Evolutionary conservation across 2,113 vertebrate genomes (phyloP), one percentile per base, ranked within the genome.

Genomic region (Bubo bubo): DNA sequence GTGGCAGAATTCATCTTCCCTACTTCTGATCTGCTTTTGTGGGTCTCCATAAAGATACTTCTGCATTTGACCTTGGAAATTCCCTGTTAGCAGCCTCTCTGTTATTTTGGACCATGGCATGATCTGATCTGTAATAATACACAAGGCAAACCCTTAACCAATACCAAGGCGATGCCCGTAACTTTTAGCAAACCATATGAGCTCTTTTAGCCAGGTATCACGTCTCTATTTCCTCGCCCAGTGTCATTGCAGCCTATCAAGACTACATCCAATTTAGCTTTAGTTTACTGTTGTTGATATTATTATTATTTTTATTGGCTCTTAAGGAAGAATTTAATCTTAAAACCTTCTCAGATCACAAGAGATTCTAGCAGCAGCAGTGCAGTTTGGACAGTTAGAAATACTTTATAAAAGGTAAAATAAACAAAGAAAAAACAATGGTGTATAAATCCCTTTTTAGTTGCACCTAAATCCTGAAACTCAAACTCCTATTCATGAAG

Each of bases 361-460:
- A 76, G 89, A 94, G 87, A 88, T 79, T 90, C 89, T 85, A 89
- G 77, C 84, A 96, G 94, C 95, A 93, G 95, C 93, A 92, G 68
- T 17, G 88, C 68, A 34, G 45, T 81, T 73, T 75, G 76, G 80
- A 74, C 73, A 73, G 64, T 94, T 88, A 88, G 77, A 91, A 94
- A 94, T 85, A 93, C 15, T 96, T 95, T 58, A 93, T 67, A 76
- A 63, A 94, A 84, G 87, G 79, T 77, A 97, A 97, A 97, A 95
- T 23, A 95, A 95, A 95, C 74, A 94, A 93, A 95, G 93, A 67
- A 93, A 95, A 95, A 91, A 53, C 24, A 79, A 93, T 52, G 87
- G 93, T 18, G 47, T 64, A 79, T 97, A 97, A 97, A 94, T 96
- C 97, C 96, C 96, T 97, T 97, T 96, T 97, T 97, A 97, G 88